Percentiles rank a stretch among this genome's conserved stretches.
phyloP scores from a whole-genome alignment of 2,113 vertebrate species.

The Sula dactylatra region DNA sequence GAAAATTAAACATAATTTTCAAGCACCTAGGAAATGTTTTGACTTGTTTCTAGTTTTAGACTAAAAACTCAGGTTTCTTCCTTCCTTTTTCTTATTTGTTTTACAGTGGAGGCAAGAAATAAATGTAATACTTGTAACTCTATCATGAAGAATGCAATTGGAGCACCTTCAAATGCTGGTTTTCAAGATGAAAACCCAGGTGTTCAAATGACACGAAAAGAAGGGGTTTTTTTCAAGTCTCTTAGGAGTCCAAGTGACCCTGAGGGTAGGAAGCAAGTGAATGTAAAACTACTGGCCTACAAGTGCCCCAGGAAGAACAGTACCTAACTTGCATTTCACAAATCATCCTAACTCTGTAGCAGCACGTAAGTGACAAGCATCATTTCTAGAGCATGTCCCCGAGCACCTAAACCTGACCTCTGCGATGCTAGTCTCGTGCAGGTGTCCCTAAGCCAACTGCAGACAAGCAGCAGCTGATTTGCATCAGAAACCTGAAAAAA shows the following conservation, averaged over 20 bases:
- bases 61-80: background rate
- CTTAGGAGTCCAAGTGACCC: background rate
- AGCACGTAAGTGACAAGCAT: background rate
- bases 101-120: background rate
- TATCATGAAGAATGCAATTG: background rate
- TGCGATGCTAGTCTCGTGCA: background rate
- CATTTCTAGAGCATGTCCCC: background rate
- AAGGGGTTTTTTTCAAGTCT: background rate
- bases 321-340: background rate
- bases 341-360: background rate
- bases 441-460: conserved; percentile 5
- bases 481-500: background rate
- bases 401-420: background rate
- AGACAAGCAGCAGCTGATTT: conserved; percentile 14
- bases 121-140: background rate
- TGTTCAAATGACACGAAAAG: background rate
- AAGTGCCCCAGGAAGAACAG: conserved; percentile 8
- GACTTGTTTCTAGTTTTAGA: background rate
- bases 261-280: conserved; percentile 17
- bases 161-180: background rate
- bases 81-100: background rate
- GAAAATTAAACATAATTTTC: background rate
- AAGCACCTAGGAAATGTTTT: background rate
- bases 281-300: conserved; percentile 34
- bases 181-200: background rate